These are phyloP conservation scores for Syrrhaptes paradoxus DNA, from an alignment of 2,113 vertebrate species.

Conservation along the genomic window DNA sequence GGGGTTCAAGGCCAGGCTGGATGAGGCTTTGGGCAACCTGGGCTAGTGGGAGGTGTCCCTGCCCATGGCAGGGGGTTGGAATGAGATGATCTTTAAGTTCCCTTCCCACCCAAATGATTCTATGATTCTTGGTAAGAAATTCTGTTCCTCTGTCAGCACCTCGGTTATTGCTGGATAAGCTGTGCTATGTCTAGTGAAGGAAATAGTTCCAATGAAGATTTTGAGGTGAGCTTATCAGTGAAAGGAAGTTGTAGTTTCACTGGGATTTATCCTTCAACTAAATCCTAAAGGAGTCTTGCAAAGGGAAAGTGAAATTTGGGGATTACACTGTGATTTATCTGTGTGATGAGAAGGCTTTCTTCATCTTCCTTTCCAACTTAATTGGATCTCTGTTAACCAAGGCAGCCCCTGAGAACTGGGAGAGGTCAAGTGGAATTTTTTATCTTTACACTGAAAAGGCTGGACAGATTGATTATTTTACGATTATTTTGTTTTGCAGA, in stretches of 20 bases:
- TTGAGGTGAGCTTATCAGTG: background rate
- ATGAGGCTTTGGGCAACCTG: too few relatives aligned
- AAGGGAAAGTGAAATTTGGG: background rate
- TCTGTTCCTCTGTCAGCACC: background rate
- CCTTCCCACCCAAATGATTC: too few relatives aligned
- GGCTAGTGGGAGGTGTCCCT: too few relatives aligned
- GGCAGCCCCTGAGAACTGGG: too few relatives aligned
- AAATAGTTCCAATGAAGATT: background rate
- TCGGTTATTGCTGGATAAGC: background rate
- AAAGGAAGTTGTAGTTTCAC: background rate
- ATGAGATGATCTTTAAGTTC: too few relatives aligned
- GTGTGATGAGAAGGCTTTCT: background rate
- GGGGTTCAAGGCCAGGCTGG: too few relatives aligned
- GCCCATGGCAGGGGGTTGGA: too few relatives aligned
- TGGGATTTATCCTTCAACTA: background rate
- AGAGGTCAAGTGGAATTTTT: background rate
- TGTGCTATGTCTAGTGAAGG: background rate
- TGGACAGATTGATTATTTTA: background rate
- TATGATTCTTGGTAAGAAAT: background rate
- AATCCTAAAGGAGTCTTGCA: background rate
- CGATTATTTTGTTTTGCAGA: background rate
- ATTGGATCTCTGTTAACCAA: background rate
- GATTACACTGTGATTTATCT: background rate
- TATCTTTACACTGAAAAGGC: background rate
- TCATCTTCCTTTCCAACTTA: background rate